Base-by-base conservation (phyloP, 2,797 vertebrate species). In the Chloroceryle inda region DNA sequence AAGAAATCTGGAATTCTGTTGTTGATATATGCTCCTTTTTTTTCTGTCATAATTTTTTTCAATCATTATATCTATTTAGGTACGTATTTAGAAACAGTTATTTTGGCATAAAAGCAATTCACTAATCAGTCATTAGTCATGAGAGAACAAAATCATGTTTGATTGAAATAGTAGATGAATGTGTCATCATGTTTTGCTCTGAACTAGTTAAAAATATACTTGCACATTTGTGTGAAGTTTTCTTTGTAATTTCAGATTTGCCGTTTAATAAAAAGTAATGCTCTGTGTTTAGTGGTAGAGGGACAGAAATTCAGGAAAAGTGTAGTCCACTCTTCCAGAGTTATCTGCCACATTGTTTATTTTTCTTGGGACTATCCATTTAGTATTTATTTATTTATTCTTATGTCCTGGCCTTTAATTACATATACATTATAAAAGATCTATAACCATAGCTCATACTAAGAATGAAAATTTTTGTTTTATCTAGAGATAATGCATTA, bases 21-120 rank as follows among this genome's bases (percentile, higher is more conserved):
- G 42, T 85, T 92, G 68, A 69, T 87, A 78, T 31, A 42, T 67
- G 68, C 59, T 67, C 71, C 19, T 40, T 40, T 40, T 89, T 88
- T 94, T 91, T 45, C 59, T 59, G 81, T 52, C 85, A 21, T 67
- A 80, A 89, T 64, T 91, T 94, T 94, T 94, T 94, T 59, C 89
- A 96, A 4, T 95, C 87, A 83, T 93, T 87, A 63, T 56, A 72
- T 85, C 93, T 88, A 91, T 92, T 95, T 95, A 94, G 74, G 61
- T 88, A 74, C 44, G 1, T 86, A 96, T 94, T 96, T 96, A 96
- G 93, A 96, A 95, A 78, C 44, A 50, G 83, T 92, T 96, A 92
- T 95, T 96, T 96, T 96, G 83, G 77, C 85, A 92, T 93, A 93
- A 96, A 96, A 88, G 85, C 92, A 93, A 78, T 86, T 94, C 55